Percentiles rank a stretch among this genome's conserved stretches.
These are phyloP conservation scores for Pterostichus madidus DNA, from an alignment of 2,888 invertebrate genomes.

Conservation along the genomic window DNA sequence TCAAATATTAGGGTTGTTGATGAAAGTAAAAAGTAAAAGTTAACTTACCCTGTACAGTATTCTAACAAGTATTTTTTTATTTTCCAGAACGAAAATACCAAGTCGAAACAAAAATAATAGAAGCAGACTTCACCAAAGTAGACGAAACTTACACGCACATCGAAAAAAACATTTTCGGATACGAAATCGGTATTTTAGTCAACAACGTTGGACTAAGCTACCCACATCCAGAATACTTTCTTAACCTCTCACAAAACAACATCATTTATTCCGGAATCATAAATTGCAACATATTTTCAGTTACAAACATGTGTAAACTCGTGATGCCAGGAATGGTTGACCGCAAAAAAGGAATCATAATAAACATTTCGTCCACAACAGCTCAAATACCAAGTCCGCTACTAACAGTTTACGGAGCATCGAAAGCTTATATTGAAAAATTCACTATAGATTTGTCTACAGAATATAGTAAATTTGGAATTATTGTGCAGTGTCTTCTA, in stretches of 20 bases:
- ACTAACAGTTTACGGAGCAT: constrained; percentile 91
- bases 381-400: constrained; percentile 90
- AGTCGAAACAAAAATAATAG: constrained; percentile 88
- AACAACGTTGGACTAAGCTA: constrained; percentile 97
- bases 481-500: constrained; percentile 88
- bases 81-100: constrained; percentile 82
- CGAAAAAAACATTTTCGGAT: constrained; percentile 82
- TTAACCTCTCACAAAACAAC: constrained; percentile 80
- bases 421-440: constrained; percentile 93
- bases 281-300: constrained; percentile 88
- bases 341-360: constrained; percentile 88
- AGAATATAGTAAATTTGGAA: constrained; percentile 86
- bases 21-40: too few species aligned
- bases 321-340: constrained; percentile 93
- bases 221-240: constrained; percentile 89
- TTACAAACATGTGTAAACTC: constrained; percentile 90
- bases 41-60: not conserved
- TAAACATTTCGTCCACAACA: constrained; percentile 93
- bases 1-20: too few species aligned
- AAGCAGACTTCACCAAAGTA: constrained; percentile 89
- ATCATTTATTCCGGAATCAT: constrained; percentile 84
- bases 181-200: constrained; percentile 92
- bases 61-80: not conserved
- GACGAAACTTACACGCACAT: constrained; percentile 86
- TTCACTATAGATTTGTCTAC: constrained; percentile 87